A percentile compares a stretch with the other conserved stretches of the same genome.
phyloP scores from a whole-genome alignment of 2,113 vertebrate genomes.

The Leucosticte australis region DNA sequence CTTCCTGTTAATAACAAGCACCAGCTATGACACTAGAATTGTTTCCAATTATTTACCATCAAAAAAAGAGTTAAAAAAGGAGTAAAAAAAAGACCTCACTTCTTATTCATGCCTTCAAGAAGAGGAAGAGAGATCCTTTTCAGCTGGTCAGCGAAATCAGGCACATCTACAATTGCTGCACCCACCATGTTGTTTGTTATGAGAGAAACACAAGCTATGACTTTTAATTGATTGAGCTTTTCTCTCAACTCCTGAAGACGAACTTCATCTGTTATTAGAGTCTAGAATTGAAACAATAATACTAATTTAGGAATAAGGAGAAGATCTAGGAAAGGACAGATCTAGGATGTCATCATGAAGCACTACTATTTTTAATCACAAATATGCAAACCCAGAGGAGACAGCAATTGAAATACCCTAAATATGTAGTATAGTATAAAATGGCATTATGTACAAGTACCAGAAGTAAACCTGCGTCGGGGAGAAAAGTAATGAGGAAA shows the following conservation, averaged over 20 bases:
- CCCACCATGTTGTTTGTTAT: conserved; percentile 87
- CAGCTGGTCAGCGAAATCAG: conserved; percentile 78
- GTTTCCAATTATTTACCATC: neutral
- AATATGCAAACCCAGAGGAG: neutral
- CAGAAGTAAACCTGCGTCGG: neutral
- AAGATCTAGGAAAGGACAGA: neutral
- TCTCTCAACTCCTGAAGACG: conserved; percentile 85
- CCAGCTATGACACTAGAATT: neutral
- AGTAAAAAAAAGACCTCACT: conserved; percentile 74
- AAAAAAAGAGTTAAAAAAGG: neutral
- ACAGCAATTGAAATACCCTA: neutral
- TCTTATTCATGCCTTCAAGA: conserved; percentile 87
- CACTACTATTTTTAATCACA: neutral
- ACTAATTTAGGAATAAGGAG: neutral
- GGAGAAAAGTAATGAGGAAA: neutral
- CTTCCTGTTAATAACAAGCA: neutral
- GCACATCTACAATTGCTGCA: conserved; percentile 75
- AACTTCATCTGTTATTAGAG: conserved; percentile 85
- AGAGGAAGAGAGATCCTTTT: conserved; percentile 85
- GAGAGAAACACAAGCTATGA: conserved; percentile 84
- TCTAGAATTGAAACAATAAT: conserved; percentile 73
- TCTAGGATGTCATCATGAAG: neutral
- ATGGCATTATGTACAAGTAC: neutral
- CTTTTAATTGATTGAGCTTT: conserved; percentile 81
- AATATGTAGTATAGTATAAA: neutral